Evolutionary conservation across 2,113 vertebrate genomes (phyloP).

Genomic region (Barnardius zonarius): DNA sequence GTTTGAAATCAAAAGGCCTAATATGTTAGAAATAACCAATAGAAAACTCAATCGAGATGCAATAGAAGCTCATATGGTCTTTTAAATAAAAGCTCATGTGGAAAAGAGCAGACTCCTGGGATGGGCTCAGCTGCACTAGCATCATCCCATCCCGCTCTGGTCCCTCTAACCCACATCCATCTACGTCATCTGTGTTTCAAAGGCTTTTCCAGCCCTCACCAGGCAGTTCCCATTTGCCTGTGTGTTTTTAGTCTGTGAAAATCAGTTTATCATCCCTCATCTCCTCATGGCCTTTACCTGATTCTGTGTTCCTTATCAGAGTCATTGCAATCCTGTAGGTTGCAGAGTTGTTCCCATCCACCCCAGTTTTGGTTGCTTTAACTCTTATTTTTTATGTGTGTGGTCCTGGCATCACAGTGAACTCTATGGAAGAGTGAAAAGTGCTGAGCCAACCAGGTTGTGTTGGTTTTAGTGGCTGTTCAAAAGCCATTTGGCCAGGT

Average conservation of each 20-base stretch:
- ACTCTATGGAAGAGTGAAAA: conserved; percentile 8
- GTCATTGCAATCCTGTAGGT: neutral
- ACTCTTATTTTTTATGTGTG: neutral
- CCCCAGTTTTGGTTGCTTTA: neutral
- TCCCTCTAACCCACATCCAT: neutral
- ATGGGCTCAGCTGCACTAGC: neutral
- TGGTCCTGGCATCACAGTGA: neutral
- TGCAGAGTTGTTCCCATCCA: no score
- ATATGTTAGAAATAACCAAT: neutral
- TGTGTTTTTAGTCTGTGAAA: neutral
- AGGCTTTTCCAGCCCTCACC: neutral
- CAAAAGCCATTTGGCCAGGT: neutral
- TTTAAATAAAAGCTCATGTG: neutral
- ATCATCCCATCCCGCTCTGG: neutral
- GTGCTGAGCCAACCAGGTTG: neutral
- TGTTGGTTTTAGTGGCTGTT: neutral
- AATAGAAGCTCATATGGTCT: neutral
- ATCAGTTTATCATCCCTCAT: neutral
- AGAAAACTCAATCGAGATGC: neutral
- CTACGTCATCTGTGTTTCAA: neutral
- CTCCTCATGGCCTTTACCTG: neutral
- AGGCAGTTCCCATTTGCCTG: neutral
- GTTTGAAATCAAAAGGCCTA: neutral
- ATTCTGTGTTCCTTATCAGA: neutral
- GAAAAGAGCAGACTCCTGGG: neutral